phyloP scores from a whole-genome alignment of 2,888 invertebrate genomes.

The Pomacea canaliculata region DNA sequence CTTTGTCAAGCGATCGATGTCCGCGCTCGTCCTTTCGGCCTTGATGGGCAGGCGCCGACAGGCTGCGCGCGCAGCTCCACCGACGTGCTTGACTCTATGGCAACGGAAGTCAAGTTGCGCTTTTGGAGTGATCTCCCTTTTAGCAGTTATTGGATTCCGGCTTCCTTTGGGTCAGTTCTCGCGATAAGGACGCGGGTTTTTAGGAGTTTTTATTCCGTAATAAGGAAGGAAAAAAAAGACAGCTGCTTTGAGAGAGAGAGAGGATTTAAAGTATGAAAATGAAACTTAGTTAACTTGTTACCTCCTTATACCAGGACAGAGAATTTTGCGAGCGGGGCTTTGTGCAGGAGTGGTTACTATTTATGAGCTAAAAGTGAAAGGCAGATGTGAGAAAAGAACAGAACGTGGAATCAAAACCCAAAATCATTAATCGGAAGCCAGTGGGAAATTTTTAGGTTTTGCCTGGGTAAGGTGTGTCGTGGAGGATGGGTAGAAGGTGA shows the following conservation, averaged over 20 bases:
- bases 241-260: neutral
- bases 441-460: too few species aligned
- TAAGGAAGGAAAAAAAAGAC: neutral
- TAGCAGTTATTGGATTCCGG: conserved; percentile 8
- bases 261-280: neutral
- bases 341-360: too few species aligned
- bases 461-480: too few species aligned
- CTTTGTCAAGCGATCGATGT: conserved; percentile 7
- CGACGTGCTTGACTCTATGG: too few species aligned
- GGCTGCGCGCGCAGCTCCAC: conserved; percentile 10
- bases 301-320: too few species aligned
- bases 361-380: too few species aligned
- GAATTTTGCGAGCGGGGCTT: too few species aligned
- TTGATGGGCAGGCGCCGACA: conserved; percentile 4
- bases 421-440: too few species aligned
- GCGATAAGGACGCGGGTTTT: neutral
- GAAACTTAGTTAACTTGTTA: too few species aligned
- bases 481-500: too few species aligned
- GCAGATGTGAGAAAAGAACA: too few species aligned
- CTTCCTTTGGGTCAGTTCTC: neutral
- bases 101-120: neutral
- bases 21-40: neutral
- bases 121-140: conserved; percentile 16
- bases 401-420: too few species aligned
- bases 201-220: neutral